Percentiles rank a stretch among this genome's conserved stretches.
phyloP scores from a whole-genome alignment of 2,797 vertebrate species.

The Cetoscarus ocellatus region DNA sequence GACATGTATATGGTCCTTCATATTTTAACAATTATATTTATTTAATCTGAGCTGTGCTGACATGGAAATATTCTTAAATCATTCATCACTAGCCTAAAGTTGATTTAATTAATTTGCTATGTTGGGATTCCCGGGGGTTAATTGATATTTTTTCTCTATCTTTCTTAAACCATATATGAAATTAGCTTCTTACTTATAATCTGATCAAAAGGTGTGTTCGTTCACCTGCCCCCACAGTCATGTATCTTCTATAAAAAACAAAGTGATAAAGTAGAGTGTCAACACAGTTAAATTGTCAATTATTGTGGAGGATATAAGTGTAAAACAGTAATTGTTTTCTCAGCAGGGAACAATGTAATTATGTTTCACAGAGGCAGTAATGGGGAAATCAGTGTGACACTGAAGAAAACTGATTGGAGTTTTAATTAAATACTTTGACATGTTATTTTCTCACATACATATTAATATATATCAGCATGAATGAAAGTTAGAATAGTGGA shows the following conservation, averaged over 20 bases:
- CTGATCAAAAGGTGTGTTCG: no score
- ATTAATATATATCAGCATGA: not conserved
- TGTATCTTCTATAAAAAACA: not conserved
- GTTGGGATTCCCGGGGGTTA: no score
- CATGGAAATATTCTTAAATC: not conserved
- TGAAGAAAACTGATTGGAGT: slow-evolving; percentile 31
- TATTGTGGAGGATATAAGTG: not conserved
- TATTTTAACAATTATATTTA: not conserved
- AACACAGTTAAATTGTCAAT: slow-evolving; percentile 5
- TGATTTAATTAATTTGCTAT: not conserved
- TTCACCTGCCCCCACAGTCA: not conserved
- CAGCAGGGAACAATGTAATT: slow-evolving; percentile 29
- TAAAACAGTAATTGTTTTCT: not conserved
- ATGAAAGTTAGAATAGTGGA: not conserved
- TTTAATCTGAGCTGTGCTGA: not conserved
- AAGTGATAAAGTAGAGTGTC: not conserved
- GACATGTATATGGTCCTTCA: not conserved
- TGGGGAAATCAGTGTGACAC: slow-evolving; percentile 32
- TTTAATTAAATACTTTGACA: slow-evolving; percentile 32
- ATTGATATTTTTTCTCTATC: not conserved
- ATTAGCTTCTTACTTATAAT: no score
- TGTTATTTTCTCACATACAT: slow-evolving; percentile 25
- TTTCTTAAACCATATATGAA: not conserved
- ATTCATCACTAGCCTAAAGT: not conserved
- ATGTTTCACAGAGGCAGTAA: slow-evolving; percentile 11